phyloP scores from a whole-genome alignment of 2,797 vertebrate genomes.

The Etheostoma nigrum region DNA sequence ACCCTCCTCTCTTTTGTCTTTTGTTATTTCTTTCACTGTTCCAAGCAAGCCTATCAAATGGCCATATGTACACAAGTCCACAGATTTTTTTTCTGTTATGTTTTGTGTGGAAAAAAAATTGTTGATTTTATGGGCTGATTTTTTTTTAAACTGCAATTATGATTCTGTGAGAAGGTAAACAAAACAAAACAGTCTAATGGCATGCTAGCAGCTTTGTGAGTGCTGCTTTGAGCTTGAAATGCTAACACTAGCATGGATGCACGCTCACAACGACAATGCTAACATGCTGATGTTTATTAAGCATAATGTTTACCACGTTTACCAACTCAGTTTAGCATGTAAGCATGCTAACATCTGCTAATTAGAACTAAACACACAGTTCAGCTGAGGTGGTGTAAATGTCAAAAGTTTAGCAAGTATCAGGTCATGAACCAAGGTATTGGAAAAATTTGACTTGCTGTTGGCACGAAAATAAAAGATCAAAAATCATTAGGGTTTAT shows the following conservation, averaged over 20 bases:
- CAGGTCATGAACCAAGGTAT: too few species aligned
- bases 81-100: background rate
- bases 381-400: background rate
- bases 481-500: background rate
- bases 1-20: constrained; percentile 10
- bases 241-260: background rate
- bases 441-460: background rate
- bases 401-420: background rate
- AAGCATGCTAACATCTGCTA: background rate
- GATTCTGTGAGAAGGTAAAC: background rate
- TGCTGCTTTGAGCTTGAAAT: background rate
- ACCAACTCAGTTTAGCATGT: background rate
- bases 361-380: background rate
- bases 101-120: background rate
- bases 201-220: background rate
- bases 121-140: background rate
- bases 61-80: background rate
- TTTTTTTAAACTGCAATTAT: background rate
- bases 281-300: background rate
- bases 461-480: background rate
- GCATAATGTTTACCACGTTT: background rate
- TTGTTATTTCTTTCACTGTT: constrained; percentile 5
- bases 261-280: background rate
- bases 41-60: constrained; percentile 13
- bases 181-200: background rate